phyloP scores from a whole-genome alignment of 1,140 invertebrate genomes.

The Tachypleus tridentatus region DNA sequence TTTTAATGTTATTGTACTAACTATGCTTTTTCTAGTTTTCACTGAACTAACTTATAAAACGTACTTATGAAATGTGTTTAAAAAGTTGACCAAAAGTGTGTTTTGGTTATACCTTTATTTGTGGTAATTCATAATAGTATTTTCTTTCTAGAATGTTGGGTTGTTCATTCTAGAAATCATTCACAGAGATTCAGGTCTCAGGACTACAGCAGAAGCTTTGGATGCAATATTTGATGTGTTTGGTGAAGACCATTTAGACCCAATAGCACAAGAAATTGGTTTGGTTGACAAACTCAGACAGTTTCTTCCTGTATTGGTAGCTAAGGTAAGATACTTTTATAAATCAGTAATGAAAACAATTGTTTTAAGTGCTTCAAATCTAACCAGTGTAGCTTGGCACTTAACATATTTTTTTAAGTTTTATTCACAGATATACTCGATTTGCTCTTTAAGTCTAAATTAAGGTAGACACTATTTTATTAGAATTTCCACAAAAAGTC shows the following conservation, averaged over 20 bases:
- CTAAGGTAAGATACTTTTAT: conserved; percentile 40
- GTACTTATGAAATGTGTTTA: no score
- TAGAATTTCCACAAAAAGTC: neutral
- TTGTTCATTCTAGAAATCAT: conserved; percentile 33
- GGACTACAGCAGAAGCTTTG: conserved; percentile 56
- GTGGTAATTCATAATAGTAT: no score
- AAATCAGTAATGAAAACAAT: no score
- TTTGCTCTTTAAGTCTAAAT: conserved; percentile 5
- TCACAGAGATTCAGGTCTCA: conserved; percentile 43
- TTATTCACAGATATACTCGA: conserved; percentile 7
- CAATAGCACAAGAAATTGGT: conserved; percentile 46
- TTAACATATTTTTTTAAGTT: conserved; percentile 9
- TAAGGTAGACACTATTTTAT: neutral
- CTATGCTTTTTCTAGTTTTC: no score
- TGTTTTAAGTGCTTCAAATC: no score
- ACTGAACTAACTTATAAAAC: no score
- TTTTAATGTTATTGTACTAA: no score
- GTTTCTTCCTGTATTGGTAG: conserved; percentile 47
- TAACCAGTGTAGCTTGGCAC: no score
- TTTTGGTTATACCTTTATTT: no score
- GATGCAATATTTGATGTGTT: conserved; percentile 64
- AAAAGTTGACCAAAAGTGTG: no score
- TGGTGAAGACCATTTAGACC: conserved; percentile 57
- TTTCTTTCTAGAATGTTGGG: conserved; percentile 27
- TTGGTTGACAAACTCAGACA: conserved; percentile 44